These are phyloP conservation scores for Temnothorax longispinosus DNA, from an alignment of 1,140 invertebrate species.

Conservation along the genomic window DNA sequence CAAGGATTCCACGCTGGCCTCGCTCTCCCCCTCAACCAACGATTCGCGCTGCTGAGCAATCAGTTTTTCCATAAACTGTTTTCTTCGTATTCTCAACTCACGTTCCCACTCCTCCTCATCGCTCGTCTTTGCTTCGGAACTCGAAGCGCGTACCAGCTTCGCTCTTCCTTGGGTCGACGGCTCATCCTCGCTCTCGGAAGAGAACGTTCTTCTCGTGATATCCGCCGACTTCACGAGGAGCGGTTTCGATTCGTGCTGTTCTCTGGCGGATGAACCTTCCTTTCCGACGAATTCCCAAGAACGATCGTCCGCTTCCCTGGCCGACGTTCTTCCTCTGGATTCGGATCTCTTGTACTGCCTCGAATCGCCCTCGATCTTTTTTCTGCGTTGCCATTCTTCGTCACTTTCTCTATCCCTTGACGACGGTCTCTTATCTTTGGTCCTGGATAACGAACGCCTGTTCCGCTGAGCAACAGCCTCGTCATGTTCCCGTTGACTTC, in stretches of 20 bases:
- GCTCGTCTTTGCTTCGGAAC: conserved; percentile 73
- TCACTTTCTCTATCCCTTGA: conserved; percentile 41
- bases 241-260: conserved; percentile 69
- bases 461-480: conserved; percentile 64
- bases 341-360: conserved; percentile 62
- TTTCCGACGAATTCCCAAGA: conserved; percentile 75
- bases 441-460: conserved; percentile 73
- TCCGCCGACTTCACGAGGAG: conserved; percentile 68
- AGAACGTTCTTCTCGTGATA: conserved; percentile 64
- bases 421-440: conserved; percentile 55
- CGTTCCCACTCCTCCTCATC: conserved; percentile 84
- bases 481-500: conserved; percentile 53
- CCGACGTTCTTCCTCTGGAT: conserved; percentile 67
- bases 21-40: conserved; percentile 63
- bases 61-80: conserved; percentile 73
- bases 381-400: conserved; percentile 56
- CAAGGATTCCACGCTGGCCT: conserved; percentile 73
- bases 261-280: conserved; percentile 65
- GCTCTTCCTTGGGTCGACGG: background rate
- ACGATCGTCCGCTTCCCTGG: conserved; percentile 73
- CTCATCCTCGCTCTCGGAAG: conserved; percentile 81
- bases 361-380: conserved; percentile 47
- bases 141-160: conserved; percentile 39
- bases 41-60: conserved; percentile 63
- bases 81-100: conserved; percentile 78